Evolutionary conservation across 2,888 invertebrate species (phyloP).

Genomic region (Hydrotaea cyrtoneurina): DNA sequence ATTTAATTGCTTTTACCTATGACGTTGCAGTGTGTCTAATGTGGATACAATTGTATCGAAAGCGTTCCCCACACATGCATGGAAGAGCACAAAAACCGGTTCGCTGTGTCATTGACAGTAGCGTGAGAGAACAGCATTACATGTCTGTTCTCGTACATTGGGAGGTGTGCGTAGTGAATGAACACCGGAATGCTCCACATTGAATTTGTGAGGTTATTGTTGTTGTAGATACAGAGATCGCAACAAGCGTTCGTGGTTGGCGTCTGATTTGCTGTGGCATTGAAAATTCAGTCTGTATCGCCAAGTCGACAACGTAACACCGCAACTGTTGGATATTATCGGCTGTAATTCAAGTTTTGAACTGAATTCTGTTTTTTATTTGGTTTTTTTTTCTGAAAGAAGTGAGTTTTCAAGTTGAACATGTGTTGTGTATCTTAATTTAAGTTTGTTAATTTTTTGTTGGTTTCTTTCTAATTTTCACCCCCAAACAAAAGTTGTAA

Average conservation of each 20-base stretch:
- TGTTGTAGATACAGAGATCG: slow-evolving; percentile 34
- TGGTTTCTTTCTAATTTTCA: slow-evolving; percentile 11
- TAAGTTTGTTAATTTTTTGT: neutral
- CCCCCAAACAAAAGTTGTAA: slow-evolving; percentile 3
- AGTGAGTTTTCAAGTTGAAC: slow-evolving; percentile 37
- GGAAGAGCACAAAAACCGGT: slow-evolving; percentile 10
- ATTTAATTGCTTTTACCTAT: slow-evolving; percentile 21
- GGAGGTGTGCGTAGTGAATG: neutral
- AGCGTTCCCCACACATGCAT: neutral
- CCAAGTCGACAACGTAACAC: slow-evolving; percentile 75
- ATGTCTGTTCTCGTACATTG: slow-evolving; percentile 14
- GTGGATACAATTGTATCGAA: neutral
- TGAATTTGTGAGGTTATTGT: slow-evolving; percentile 6
- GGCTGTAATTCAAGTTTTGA: neutral
- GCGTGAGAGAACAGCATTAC: slow-evolving; percentile 1
- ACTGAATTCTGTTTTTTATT: too few species aligned
- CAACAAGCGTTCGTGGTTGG: slow-evolving; percentile 49
- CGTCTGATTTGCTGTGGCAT: slow-evolving; percentile 68
- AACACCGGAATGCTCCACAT: slow-evolving; percentile 33
- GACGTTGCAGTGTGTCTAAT: neutral
- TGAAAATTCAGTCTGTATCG: slow-evolving; percentile 74
- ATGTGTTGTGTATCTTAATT: too few species aligned
- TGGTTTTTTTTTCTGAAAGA: neutral
- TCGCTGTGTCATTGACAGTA: neutral
- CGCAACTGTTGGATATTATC: slow-evolving; percentile 26